Conservation (phyloP, 1,140 invertebrate species). For the Helicoverpa zea region DNA sequence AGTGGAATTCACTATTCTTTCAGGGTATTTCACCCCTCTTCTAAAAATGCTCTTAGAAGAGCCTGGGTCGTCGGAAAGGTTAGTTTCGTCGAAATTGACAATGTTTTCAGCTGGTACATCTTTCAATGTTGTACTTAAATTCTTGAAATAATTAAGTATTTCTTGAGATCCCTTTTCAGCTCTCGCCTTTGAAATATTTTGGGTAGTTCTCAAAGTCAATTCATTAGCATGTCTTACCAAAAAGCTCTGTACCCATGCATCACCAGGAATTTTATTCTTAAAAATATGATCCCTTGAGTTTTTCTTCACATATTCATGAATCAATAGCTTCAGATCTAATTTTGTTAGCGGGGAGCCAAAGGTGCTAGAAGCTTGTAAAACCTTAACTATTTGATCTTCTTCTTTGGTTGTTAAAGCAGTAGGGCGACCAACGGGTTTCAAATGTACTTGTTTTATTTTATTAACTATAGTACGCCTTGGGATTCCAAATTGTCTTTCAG, state of each 20-base stretch:
- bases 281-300: slow-evolving; percentile 47
- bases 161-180: slow-evolving; percentile 34
- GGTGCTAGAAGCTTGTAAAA: neutral
- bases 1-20: slow-evolving; percentile 66
- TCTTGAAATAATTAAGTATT: slow-evolving; percentile 43
- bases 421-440: neutral
- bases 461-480: neutral
- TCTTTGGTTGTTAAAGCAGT: neutral
- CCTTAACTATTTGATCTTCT: neutral
- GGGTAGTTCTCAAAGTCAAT: slow-evolving; percentile 7
- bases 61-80: slow-evolving; percentile 76
- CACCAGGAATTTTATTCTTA: slow-evolving; percentile 46
- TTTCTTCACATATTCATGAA: slow-evolving; percentile 53
- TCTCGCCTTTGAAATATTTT: slow-evolving; percentile 44
- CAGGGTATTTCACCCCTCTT: slow-evolving; percentile 69
- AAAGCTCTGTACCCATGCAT: slow-evolving; percentile 49
- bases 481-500: neutral
- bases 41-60: slow-evolving; percentile 64
- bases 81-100: slow-evolving; percentile 83
- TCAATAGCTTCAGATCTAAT: slow-evolving; percentile 53
- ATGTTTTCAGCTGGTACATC: slow-evolving; percentile 69
- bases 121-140: slow-evolving; percentile 53
- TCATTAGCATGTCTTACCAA: slow-evolving; percentile 33
- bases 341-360: slow-evolving; percentile 53
- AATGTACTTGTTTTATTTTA: neutral